Evolutionary conservation across 2,797 vertebrate genomes (phyloP).

Genomic region (Otolemur crassicaudatus): DNA sequence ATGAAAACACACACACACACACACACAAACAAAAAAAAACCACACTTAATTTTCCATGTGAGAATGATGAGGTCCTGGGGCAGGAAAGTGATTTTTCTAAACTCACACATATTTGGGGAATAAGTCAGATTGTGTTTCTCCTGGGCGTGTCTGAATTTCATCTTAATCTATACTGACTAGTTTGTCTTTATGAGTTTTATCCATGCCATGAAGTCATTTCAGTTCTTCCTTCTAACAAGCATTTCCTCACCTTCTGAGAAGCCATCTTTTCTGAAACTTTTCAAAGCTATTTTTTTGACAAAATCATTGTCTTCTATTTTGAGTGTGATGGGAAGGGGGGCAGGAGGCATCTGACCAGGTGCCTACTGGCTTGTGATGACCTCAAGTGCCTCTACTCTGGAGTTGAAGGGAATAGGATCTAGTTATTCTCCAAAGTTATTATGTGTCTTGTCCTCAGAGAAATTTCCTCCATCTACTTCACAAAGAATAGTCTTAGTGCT

Average conservation of each 20-base stretch:
- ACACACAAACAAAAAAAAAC: too few species aligned
- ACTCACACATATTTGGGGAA: not conserved
- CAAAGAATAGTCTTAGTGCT: not conserved
- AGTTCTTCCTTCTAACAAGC: not conserved
- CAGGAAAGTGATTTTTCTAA: not conserved
- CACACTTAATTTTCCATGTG: not conserved
- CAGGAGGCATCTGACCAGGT: not conserved
- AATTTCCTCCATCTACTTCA: not conserved
- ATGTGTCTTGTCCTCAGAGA: not conserved
- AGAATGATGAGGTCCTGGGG: not conserved
- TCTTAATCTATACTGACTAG: too few species aligned
- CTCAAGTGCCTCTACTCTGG: not conserved
- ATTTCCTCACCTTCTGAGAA: not conserved
- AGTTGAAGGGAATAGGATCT: not conserved
- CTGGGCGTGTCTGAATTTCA: not conserved
- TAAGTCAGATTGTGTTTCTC: rapidly evolving
- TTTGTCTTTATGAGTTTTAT: not conserved
- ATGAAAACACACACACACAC: too few species aligned
- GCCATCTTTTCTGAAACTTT: not conserved
- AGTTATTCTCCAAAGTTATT: not conserved
- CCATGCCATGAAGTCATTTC: not conserved
- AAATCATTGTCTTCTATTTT: not conserved
- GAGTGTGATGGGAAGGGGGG: not conserved
- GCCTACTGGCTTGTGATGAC: not conserved
- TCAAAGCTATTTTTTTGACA: not conserved